Conservation (phyloP, 2,113 vertebrate species). For the Noctilio leporinus region DNA sequence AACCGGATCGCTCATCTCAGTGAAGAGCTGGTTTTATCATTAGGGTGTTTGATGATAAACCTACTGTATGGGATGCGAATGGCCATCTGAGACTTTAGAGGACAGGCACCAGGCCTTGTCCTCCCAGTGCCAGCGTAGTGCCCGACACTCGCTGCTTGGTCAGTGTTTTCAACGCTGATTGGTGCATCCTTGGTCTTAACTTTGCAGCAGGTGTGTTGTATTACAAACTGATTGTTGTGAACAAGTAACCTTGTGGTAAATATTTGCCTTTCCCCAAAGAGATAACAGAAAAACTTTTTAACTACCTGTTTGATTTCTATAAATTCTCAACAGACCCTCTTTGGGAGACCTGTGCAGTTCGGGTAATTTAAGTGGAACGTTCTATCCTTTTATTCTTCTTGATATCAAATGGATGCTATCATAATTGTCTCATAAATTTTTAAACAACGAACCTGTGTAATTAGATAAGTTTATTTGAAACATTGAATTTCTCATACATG, state of each 20-base stretch:
- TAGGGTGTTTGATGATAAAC: not conserved
- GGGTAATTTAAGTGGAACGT: not conserved
- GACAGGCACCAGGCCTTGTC: not conserved
- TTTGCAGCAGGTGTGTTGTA: not conserved
- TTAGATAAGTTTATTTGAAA: slow-evolving; percentile 43
- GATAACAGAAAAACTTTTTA: slow-evolving; percentile 32
- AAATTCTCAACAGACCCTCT: not conserved
- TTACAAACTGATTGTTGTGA: slow-evolving; percentile 5
- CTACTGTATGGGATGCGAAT: not conserved
- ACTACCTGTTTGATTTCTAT: slow-evolving; percentile 13
- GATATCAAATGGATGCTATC: not conserved
- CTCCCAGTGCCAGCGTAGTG: not conserved
- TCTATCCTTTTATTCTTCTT: not conserved
- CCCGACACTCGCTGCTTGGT: not conserved
- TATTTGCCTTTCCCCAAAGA: slow-evolving; percentile 30
- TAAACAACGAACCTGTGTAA: not conserved
- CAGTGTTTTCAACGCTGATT: slow-evolving; percentile 24
- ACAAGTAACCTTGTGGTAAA: slow-evolving; percentile 13
- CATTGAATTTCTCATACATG: not conserved
- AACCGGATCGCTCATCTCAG: not conserved
- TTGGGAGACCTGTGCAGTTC: not conserved
- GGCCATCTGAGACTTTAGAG: not conserved
- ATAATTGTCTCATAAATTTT: slow-evolving; percentile 7
- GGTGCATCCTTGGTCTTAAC: not conserved
- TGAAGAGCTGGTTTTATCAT: slow-evolving; percentile 4